These are phyloP conservation scores for Choloepus hoffmanni DNA, from an alignment of 2,113 vertebrate genomes.

Conservation along the genomic window DNA sequence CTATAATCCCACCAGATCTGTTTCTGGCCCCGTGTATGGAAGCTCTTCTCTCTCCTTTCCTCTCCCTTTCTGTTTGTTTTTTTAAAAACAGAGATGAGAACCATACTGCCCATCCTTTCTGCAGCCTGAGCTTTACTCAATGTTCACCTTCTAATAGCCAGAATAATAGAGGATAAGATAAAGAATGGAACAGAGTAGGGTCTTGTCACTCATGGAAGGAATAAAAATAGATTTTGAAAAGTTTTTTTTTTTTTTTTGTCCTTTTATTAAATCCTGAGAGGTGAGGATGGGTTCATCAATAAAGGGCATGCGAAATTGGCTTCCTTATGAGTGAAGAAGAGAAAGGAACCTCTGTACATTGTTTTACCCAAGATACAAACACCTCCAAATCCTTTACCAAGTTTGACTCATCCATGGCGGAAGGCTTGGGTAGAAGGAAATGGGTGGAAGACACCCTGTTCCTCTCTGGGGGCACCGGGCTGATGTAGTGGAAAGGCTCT, in stretches of 20 bases:
- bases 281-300: accelerated
- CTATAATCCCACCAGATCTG: not conserved
- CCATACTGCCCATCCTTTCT: too few species aligned
- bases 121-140: not conserved
- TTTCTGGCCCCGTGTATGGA: not conserved
- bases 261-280: not conserved
- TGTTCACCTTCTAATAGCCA: not conserved
- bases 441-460: not conserved
- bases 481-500: not conserved
- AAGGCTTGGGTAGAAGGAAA: not conserved
- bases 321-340: not conserved
- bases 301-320: not conserved
- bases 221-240: not conserved
- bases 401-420: too few species aligned
- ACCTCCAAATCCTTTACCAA: not conserved
- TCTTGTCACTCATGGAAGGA: not conserved
- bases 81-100: not conserved
- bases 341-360: not conserved
- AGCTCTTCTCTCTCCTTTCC: not conserved
- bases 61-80: not conserved
- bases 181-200: not conserved
- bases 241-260: too few species aligned
- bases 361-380: not conserved
- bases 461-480: not conserved
- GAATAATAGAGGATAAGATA: not conserved